Evolutionary conservation across 2,797 vertebrate genomes (phyloP).

Genomic region (Amphiprion clarkii): DNA sequence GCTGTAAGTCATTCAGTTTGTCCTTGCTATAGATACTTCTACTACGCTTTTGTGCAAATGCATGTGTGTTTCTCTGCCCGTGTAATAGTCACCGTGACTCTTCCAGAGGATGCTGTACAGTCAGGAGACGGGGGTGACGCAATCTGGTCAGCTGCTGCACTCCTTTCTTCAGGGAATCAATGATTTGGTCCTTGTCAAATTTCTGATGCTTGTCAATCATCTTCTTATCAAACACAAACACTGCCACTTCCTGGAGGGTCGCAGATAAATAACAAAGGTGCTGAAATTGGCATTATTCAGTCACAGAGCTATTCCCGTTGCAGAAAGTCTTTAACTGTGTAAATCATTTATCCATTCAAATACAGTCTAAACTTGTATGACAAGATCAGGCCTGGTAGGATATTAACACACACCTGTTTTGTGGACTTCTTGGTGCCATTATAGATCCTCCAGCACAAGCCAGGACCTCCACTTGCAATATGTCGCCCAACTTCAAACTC

Average conservation of each 20-base stretch:
- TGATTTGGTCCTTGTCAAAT: constrained; percentile 98
- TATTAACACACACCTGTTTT: constrained; percentile 89
- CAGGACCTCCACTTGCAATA: constrained; percentile 95
- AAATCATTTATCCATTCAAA: background rate
- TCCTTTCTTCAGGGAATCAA: constrained; percentile 94
- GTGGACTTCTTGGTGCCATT: constrained; percentile 99
- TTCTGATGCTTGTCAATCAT: constrained; percentile 96
- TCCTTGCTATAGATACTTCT: constrained; percentile 5
- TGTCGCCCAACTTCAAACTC: constrained; percentile 98
- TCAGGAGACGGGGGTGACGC: constrained; percentile 95
- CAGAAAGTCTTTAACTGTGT: background rate
- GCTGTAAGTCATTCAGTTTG: constrained; percentile 25
- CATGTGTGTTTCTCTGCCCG: constrained; percentile 8
- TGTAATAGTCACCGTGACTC: constrained; percentile 91
- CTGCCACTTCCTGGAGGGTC: constrained; percentile 93
- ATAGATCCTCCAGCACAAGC: constrained; percentile 97
- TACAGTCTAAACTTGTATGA: background rate
- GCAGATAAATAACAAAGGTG: constrained; percentile 13
- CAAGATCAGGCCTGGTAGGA: background rate
- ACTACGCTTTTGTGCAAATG: background rate
- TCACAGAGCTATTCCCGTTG: background rate
- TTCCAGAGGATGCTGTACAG: constrained; percentile 97
- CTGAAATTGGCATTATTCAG: background rate
- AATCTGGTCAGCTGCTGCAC: constrained; percentile 97
- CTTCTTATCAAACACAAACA: constrained; percentile 99